Conservation (phyloP, 2,888 invertebrate species). For the Pandemis corylana region DNA sequence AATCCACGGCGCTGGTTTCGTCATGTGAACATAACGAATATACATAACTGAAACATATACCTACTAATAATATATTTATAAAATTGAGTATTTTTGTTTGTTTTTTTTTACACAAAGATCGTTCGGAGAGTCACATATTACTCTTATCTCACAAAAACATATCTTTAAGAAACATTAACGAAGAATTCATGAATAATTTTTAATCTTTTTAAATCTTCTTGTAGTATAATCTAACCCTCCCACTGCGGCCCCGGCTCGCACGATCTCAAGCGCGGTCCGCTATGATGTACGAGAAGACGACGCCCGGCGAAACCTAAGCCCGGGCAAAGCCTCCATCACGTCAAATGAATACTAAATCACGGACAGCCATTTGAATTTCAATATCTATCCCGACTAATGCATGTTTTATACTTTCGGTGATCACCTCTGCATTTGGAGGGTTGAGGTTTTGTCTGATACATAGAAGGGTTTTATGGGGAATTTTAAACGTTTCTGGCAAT, state of each 20-base stretch:
- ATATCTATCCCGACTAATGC: constrained; percentile 74
- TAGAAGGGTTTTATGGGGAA: constrained; percentile 12
- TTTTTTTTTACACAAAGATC: too few relatives aligned
- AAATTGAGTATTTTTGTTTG: too few relatives aligned
- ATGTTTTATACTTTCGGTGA: constrained; percentile 48
- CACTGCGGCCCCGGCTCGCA: constrained; percentile 52
- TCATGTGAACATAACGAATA: too few relatives aligned
- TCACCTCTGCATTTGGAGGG: constrained; percentile 34
- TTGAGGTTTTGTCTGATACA: constrained; percentile 3
- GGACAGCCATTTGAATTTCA: constrained; percentile 82
- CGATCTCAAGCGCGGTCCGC: constrained; percentile 72
- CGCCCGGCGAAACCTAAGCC: constrained; percentile 84
- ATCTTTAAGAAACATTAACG: too few relatives aligned
- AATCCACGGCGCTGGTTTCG: too few relatives aligned
- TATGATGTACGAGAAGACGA: constrained; percentile 84
- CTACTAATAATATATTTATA: too few relatives aligned
- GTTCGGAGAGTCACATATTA: too few relatives aligned
- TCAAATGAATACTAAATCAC: constrained; percentile 85
- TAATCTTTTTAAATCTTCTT: neutral
- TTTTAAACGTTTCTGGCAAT: neutral
- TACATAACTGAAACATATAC: too few relatives aligned
- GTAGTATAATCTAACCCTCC: constrained; percentile 33
- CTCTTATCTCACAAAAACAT: too few relatives aligned
- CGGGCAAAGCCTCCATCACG: constrained; percentile 82
- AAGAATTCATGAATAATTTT: too few relatives aligned